phyloP scores from a whole-genome alignment of 2,888 invertebrate genomes.

The Coronaproctus castanopsis region DNA sequence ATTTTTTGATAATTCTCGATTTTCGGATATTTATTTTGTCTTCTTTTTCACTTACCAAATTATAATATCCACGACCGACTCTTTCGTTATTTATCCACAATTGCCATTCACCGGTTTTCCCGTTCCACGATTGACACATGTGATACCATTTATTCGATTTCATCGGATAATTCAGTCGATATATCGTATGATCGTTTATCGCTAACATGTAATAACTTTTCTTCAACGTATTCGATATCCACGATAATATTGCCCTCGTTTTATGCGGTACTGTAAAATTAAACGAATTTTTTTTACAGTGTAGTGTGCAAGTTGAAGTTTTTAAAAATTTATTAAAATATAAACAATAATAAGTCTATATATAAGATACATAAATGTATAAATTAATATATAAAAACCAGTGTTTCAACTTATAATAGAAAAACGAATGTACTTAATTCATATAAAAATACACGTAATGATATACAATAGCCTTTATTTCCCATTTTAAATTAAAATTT shows the following conservation, averaged over 20 bases:
- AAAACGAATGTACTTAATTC: background rate
- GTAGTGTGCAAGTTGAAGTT: no score
- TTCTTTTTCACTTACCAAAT: slow-evolving; percentile 57
- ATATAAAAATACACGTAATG: background rate
- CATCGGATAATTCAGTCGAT: slow-evolving; percentile 47
- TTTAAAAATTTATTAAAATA: no score
- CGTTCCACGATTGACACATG: slow-evolving; percentile 72
- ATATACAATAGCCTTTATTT: no score
- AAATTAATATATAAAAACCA: no score
- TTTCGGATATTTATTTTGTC: no score
- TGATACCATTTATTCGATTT: slow-evolving; percentile 60
- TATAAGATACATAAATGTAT: no score
- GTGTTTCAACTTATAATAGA: no score
- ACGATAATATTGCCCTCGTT: slow-evolving; percentile 49
- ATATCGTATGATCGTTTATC: slow-evolving; percentile 62
- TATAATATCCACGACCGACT: slow-evolving; percentile 67
- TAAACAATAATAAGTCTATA: no score
- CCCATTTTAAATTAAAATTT: no score
- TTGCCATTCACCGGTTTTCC: slow-evolving; percentile 75
- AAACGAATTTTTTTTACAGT: no score
- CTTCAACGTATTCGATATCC: slow-evolving; percentile 59
- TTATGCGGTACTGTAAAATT: slow-evolving; percentile 41
- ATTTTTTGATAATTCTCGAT: no score
- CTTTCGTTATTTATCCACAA: slow-evolving; percentile 70
- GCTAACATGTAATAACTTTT: slow-evolving; percentile 66